Percentiles rank a stretch among this genome's conserved stretches.
These are phyloP conservation scores for Dorcus parallelipipedus DNA, from an alignment of 2,888 invertebrate species.

Conservation along the genomic window DNA sequence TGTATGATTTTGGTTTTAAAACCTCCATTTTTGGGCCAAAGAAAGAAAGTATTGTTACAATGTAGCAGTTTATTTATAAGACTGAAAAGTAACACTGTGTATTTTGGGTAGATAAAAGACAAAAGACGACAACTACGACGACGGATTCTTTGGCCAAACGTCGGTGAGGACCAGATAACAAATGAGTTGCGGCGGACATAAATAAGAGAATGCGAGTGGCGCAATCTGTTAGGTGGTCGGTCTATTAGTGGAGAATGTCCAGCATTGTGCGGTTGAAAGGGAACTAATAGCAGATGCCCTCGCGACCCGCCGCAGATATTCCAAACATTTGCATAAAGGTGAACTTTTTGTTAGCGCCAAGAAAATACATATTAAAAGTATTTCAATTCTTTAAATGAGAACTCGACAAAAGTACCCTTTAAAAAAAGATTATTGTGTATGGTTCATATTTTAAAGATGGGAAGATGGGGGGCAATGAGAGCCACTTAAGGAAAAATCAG, in stretches of 20 bases:
- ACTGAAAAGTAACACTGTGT: background rate
- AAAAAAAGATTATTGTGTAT: too few species aligned
- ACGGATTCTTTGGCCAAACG: constrained; percentile 7
- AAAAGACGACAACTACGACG: constrained; percentile 7
- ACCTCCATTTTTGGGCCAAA: too few species aligned
- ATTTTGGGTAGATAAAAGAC: constrained; percentile 10
- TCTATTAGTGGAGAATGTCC: constrained; percentile 47
- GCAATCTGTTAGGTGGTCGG: constrained; percentile 46
- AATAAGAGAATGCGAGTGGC: constrained; percentile 44
- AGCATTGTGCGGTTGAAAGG: constrained; percentile 44
- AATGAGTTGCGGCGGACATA: constrained; percentile 40
- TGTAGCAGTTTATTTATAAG: background rate
- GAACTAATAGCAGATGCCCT: constrained; percentile 42
- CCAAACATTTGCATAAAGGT: constrained; percentile 35
- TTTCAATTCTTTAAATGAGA: too few species aligned
- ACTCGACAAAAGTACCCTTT: too few species aligned
- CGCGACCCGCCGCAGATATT: constrained; percentile 40
- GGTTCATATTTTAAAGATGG: too few species aligned
- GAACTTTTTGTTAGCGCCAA: background rate
- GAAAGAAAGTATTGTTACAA: background rate
- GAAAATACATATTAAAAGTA: too few species aligned
- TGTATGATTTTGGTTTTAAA: too few species aligned
- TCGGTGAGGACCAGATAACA: constrained; percentile 29
- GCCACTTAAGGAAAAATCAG: too few species aligned
- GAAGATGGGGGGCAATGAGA: too few species aligned